Conservation (phyloP, 1,140 invertebrate species). For the Brevipalpus yothersi region DNA sequence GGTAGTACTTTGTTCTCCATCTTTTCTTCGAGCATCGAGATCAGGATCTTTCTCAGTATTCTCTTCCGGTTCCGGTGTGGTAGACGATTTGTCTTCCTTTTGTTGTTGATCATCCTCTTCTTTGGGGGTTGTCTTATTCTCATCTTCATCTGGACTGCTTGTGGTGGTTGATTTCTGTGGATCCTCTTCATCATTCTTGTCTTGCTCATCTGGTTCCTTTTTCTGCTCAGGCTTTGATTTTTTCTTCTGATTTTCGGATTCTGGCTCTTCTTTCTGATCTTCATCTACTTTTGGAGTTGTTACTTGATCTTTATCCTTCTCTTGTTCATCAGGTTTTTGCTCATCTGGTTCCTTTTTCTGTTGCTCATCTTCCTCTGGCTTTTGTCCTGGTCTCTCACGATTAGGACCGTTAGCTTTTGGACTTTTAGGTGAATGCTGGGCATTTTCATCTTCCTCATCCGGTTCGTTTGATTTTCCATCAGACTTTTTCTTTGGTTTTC, state of each 20-base stretch:
- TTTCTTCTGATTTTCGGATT: neutral
- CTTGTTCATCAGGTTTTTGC: neutral
- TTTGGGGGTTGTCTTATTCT: too few species aligned
- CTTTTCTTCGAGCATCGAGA: too few species aligned
- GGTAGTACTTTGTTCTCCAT: neutral
- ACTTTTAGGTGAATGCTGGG: neutral
- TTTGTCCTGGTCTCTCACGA: neutral
- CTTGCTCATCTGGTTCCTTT: neutral
- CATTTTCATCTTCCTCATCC: neutral
- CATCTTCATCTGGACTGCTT: constrained; percentile 13
- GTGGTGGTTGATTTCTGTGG: neutral
- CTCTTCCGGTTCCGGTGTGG: neutral
- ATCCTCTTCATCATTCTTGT: neutral
- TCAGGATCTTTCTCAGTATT: neutral
- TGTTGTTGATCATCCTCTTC: neutral
- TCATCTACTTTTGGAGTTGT: neutral
- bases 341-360: neutral
- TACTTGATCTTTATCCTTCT: neutral
- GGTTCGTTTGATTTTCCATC: neutral
- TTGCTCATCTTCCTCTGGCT: neutral
- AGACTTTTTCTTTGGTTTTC: neutral
- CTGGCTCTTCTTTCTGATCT: neutral
- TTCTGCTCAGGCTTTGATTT: neutral
- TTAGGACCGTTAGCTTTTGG: neutral
- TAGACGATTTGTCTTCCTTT: neutral